Evolutionary conservation across 1,140 invertebrate species (phyloP).

Genomic region (Neodiprion pinetum): DNA sequence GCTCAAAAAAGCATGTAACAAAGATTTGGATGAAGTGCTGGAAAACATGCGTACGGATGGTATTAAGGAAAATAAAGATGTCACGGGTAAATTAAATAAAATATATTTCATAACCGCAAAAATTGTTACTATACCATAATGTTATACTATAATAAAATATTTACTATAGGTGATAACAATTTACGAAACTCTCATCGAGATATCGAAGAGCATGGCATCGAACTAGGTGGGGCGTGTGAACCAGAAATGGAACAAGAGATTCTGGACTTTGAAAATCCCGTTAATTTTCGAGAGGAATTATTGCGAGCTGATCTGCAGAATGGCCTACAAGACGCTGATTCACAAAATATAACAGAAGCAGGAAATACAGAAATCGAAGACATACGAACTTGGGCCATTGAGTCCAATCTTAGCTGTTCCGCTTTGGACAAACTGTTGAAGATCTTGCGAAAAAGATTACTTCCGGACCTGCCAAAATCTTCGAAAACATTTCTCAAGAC

Average conservation of each 20-base stretch:
- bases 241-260: background rate
- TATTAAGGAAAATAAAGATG: background rate
- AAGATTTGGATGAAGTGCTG: background rate
- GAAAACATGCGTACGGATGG: background rate
- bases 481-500: conserved; percentile 28
- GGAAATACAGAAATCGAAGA: conserved; percentile 10
- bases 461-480: conserved; percentile 18
- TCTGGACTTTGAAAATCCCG: background rate
- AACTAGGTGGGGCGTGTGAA: background rate
- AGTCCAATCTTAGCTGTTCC: background rate
- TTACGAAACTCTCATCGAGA: background rate
- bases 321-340: background rate
- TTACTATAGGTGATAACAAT: background rate
- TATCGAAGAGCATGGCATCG: background rate
- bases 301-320: background rate
- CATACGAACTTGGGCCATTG: conserved; percentile 16
- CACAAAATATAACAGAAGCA: background rate
- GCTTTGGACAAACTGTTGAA: conserved; percentile 11
- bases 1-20: background rate
- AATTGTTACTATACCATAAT: background rate
- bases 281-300: background rate
- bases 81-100: background rate
- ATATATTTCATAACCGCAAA: background rate
- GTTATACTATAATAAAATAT: background rate
- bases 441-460: conserved; percentile 18